Evolutionary conservation across 2,797 vertebrate genomes (phyloP), one percentile per base, ranked within the genome.

Genomic region (Phaenicophaeus curvirostris): DNA sequence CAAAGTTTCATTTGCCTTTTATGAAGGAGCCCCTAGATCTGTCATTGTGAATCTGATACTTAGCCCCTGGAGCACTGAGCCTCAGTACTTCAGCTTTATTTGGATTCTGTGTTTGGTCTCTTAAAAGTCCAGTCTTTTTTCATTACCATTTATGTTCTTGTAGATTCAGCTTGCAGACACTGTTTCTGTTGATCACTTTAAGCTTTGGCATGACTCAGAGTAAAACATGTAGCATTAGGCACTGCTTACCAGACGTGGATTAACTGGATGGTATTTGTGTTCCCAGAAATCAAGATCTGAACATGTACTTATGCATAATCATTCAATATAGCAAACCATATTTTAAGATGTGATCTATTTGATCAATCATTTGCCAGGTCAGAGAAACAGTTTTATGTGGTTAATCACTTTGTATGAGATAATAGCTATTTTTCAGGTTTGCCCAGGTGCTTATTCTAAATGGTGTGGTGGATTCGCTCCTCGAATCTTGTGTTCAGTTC

Each of bases 191-290:
- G 46, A 31, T 85, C 19, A 25, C 78, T 88, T 76, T 42, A 71
- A 75, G 80, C 33, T 89, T 53, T 92, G 63, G 15, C 61, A 55
- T n/a, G 53, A 74, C 44, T 84, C 39, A 0, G 20, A 89, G 78
- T 68, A 66, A 93, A 94, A 69, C 9, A n/a, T 57, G 39, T 21
- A 82, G 42, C 48, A 61, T 33, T 89, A 79, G 44, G 46, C 51
- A 58, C 69, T 91, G 10, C 8, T 5, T 24, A 81, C 51, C 81
- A 88, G 77, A 44, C 88, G n/a, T 73, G 57, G 82, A 54, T 88
- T 92, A 69, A 84, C n/a, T 83, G 96, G 93, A 86, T 39, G 11
- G 35, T 76, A n/a, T 24, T 82, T 68, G 13, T 87, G 68, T 66
- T 88, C 44, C 80, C 89, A 76, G 72, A 94, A 87, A 71, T 42